These are phyloP conservation scores for Cryptotis parvus DNA, from an alignment of 2,113 vertebrate genomes.

Conservation along the genomic window DNA sequence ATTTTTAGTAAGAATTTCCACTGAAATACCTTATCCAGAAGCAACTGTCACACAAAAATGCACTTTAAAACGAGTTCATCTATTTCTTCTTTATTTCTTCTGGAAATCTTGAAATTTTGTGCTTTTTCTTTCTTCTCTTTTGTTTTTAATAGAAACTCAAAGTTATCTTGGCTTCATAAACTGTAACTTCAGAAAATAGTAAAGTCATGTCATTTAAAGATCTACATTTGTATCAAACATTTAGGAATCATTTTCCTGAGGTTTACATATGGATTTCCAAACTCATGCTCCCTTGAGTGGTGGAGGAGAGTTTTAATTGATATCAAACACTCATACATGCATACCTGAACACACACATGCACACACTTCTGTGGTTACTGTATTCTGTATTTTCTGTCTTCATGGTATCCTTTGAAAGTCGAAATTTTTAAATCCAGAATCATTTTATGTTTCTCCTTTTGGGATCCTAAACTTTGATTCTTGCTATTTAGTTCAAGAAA, in stretches of 20 bases:
- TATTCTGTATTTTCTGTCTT: not conserved
- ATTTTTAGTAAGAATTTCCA: not conserved
- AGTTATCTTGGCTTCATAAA: conserved; percentile 16
- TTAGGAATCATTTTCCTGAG: no score
- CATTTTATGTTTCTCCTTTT: not conserved
- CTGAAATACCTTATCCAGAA: not conserved
- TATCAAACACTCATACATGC: not conserved
- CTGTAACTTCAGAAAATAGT: not conserved
- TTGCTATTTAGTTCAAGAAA: not conserved
- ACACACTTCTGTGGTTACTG: no score
- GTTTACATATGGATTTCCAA: not conserved
- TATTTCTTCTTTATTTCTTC: not conserved
- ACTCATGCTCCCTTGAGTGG: no score
- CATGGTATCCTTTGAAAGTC: not conserved
- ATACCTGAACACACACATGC: not conserved
- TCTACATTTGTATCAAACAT: not conserved
- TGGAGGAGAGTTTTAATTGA: no score
- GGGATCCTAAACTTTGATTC: not conserved
- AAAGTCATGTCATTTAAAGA: not conserved
- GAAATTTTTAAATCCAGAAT: not conserved
- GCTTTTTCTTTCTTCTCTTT: not conserved
- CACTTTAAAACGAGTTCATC: not conserved
- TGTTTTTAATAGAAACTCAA: not conserved
- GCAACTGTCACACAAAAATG: not conserved
- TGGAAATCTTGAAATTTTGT: not conserved